Base-by-base conservation (phyloP, 2,113 vertebrate species). In the Sander lucioperca region DNA sequence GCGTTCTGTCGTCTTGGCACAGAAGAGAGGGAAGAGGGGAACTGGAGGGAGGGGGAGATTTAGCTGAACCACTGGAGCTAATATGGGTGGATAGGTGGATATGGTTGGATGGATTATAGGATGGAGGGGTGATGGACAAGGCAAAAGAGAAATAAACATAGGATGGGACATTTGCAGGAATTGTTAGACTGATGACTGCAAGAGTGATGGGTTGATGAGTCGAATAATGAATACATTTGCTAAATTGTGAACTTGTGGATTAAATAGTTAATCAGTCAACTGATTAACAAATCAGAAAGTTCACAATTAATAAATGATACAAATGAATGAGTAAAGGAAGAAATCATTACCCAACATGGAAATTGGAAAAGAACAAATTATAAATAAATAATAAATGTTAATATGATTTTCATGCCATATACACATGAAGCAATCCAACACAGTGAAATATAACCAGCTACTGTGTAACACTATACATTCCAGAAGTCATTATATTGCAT, bases 31-130 rank as follows among this genome's bases (percentile, higher is more conserved):
- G 74, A 85, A 12, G 77, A 63, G 58, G 92, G 89, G 30, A 90
- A 92, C 93, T 92, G 85, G 79, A 78, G 82, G 85, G 80, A 84
- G 75, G 80, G 84, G 88, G 61, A 91, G 77, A 90, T 64, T 93
- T 82, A 94, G 86, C 90, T 93, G 23, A 91, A 87, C 83, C 90
- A 90, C 90, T 93, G 84, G 68, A 88, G 33, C 36, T 53, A 83
- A 56, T n/a, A 61, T 10, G 30, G 18, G 25, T 33, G 53, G 62
- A 69, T n/a, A 14, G 58, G 45, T 66, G 43, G 43, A 63, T 30
- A 63, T 39, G 30, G 51, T 21, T 33, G 23, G 57, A 75, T 50
- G 25, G 54, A 36, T 72, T 18, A 19, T 58, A 13, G 36, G 53
- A 72, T 15, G 18, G 74, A 62, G 56, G 63, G 39, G 62, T 33